Percentiles rank a stretch among this genome's conserved stretches.
These are phyloP conservation scores for Drosophila sordidula DNA, from an alignment of 2,888 invertebrate species.

Conservation along the genomic window DNA sequence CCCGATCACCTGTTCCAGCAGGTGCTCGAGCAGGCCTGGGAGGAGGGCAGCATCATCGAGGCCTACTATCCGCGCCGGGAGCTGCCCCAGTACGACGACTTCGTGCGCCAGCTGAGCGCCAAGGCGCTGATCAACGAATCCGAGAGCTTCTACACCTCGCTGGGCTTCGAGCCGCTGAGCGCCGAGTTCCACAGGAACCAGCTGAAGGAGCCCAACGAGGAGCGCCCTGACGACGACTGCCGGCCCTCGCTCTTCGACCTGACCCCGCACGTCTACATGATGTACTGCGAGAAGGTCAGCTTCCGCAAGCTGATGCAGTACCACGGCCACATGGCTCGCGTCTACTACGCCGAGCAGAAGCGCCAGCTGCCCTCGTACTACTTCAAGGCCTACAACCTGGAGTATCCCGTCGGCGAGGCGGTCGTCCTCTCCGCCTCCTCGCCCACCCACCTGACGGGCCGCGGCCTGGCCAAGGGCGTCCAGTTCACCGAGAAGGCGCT, in stretches of 20 bases:
- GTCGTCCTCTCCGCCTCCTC: slow-evolving; percentile 82
- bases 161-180: slow-evolving; percentile 77
- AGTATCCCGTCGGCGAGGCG: slow-evolving; percentile 83
- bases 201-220: slow-evolving; percentile 77
- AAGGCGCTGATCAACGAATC: slow-evolving; percentile 77
- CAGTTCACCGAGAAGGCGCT: slow-evolving; percentile 74
- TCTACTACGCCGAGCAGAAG: slow-evolving; percentile 82
- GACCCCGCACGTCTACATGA: slow-evolving; percentile 81
- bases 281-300: slow-evolving; percentile 83
- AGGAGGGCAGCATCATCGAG: slow-evolving; percentile 80
- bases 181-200: slow-evolving; percentile 73
- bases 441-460: slow-evolving; percentile 79
- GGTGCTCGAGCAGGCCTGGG: slow-evolving; percentile 83
- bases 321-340: slow-evolving; percentile 80
- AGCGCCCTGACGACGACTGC: slow-evolving; percentile 78
- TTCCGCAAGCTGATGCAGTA: slow-evolving; percentile 83
- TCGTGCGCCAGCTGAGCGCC: slow-evolving; percentile 74
- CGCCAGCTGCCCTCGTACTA: slow-evolving; percentile 81
- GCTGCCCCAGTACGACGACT: slow-evolving; percentile 80
- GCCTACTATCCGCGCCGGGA: slow-evolving; percentile 75
- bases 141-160: slow-evolving; percentile 80
- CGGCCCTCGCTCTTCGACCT: slow-evolving; percentile 82
- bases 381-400: slow-evolving; percentile 82
- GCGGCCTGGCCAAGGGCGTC: slow-evolving; percentile 75
- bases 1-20: slow-evolving; percentile 91